Percentiles rank a stretch among this genome's conserved stretches.
Conservation (phyloP, 2,113 vertebrate species). For the Balaeniceps rex region DNA sequence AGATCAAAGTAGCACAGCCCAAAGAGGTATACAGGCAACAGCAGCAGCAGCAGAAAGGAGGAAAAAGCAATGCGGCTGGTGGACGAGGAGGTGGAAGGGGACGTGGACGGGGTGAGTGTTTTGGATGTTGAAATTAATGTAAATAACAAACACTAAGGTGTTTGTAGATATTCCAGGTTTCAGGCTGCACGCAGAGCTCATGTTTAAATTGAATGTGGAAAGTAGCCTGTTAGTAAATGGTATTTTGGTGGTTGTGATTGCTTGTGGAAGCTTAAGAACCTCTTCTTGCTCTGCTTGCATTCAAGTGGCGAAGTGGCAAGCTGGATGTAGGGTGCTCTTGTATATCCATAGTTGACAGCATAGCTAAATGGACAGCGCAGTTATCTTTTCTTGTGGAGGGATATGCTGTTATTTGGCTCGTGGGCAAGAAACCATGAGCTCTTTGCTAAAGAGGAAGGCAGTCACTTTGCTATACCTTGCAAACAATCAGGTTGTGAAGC, state of each 20-base stretch:
- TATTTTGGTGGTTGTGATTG: background rate
- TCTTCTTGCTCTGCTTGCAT: background rate
- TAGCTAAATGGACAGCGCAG: background rate
- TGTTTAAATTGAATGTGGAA: background rate
- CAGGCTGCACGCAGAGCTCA: fast-evolving
- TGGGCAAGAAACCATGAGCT: fast-evolving
- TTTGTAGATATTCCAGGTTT: background rate
- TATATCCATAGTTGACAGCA: too few species aligned
- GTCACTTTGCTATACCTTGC: background rate
- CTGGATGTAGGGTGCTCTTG: background rate
- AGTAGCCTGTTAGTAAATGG: background rate
- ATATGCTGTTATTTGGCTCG: fast-evolving
- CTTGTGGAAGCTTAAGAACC: background rate
- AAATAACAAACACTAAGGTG: background rate
- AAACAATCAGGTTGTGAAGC: background rate
- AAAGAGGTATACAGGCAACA: constrained; percentile 89
- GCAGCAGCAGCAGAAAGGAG: constrained; percentile 82
- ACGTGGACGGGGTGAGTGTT: constrained; percentile 80
- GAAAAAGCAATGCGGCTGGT: constrained; percentile 73
- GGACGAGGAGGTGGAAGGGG: constrained; percentile 80
- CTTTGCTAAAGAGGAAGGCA: background rate
- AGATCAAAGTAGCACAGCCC: constrained; percentile 90
- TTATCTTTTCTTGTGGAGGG: fast-evolving
- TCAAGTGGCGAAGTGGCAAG: background rate
- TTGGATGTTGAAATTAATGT: background rate